phyloP scores from a whole-genome alignment of 2,113 vertebrate species.

The Etia nguti region DNA sequence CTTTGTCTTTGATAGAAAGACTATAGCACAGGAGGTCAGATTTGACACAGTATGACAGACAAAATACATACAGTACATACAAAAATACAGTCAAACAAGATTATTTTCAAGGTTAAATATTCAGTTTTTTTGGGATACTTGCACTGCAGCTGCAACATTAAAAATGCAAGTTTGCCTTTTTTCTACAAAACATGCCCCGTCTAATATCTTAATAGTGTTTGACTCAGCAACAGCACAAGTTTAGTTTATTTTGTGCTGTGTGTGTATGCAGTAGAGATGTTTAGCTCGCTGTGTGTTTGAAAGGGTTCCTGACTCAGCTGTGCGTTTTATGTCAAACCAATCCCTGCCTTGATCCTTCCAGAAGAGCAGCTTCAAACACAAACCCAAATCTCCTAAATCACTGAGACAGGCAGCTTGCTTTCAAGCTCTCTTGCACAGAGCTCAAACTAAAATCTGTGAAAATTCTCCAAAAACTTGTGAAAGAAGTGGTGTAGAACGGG shows the following conservation, averaged over 20 bases:
- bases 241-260: neutral
- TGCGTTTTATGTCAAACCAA: conserved; percentile 43
- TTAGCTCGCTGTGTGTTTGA: neutral
- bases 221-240: neutral
- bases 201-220: neutral
- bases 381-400: conserved; percentile 47
- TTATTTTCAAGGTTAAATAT: neutral
- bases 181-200: neutral
- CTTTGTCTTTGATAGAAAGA: neutral
- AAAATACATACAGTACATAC: neutral
- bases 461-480: neutral
- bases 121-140: neutral
- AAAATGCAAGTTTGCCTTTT: neutral
- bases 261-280: neutral
- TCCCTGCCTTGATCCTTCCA: conserved; percentile 27
- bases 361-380: conserved; percentile 54
- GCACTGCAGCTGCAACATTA: neutral
- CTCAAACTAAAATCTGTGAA: neutral
- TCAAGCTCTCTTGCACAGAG: conserved; percentile 15
- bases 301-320: conserved; percentile 39
- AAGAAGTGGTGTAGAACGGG: neutral
- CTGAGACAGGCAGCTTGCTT: conserved; percentile 24
- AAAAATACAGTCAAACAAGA: neutral
- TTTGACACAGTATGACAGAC: neutral
- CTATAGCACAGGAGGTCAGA: neutral